phyloP scores from a whole-genome alignment of 2,113 vertebrate genomes.

The Psammodynastes pulverulentus region DNA sequence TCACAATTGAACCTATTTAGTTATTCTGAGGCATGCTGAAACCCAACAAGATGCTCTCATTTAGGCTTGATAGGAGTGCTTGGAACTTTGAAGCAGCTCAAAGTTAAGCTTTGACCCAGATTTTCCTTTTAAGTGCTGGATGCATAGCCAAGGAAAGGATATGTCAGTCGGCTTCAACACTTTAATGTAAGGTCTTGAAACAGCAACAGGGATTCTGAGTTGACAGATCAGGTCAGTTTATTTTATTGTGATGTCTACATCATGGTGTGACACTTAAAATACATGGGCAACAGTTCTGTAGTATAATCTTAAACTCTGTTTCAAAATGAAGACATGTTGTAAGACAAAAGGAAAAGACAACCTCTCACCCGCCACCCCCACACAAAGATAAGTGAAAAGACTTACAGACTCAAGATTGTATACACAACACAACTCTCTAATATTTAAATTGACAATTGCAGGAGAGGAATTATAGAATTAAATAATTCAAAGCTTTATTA shows the following conservation, averaged over 20 bases:
- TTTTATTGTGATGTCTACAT: background rate
- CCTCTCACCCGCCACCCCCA: too few relatives aligned
- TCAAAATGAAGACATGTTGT: background rate
- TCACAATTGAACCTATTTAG: background rate
- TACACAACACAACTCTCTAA: background rate
- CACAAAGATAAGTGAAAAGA: background rate
- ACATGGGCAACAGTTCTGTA: background rate
- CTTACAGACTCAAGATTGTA: background rate
- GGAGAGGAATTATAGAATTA: background rate
- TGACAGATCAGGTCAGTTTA: background rate
- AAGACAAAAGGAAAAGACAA: background rate
- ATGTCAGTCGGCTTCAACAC: background rate
- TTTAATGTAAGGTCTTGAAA: background rate
- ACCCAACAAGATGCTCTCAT: background rate
- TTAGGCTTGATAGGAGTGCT: background rate
- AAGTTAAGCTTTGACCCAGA: background rate
- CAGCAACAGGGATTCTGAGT: background rate
- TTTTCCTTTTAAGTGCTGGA: background rate
- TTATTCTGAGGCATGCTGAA: background rate
- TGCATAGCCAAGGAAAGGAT: background rate
- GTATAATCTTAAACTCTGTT: background rate
- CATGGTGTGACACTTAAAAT: background rate
- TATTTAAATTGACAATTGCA: background rate
- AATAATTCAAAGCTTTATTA: background rate
- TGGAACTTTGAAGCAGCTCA: background rate